phyloP scores from a whole-genome alignment of 2,888 invertebrate genomes.

The Heliconius sara region DNA sequence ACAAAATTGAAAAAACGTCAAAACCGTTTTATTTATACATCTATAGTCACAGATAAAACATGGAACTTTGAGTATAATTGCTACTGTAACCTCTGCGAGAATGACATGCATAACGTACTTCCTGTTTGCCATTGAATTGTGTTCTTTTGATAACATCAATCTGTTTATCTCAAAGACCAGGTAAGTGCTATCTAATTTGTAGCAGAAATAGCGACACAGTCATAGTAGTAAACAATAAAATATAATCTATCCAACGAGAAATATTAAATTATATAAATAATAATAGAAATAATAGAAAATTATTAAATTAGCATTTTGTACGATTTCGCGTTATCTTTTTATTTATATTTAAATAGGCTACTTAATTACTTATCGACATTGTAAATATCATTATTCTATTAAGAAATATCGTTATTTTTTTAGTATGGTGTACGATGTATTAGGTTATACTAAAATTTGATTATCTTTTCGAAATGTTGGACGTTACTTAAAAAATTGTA shows the following conservation, averaged over 20 bases:
- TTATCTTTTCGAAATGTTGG: too few relatives aligned
- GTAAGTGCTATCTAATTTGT: constrained; percentile 34
- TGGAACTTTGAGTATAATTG: constrained; percentile 35
- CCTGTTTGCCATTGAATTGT: constrained; percentile 40
- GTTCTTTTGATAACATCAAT: constrained; percentile 47
- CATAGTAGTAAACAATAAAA: constrained; percentile 12
- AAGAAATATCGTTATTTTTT: not conserved
- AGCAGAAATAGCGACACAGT: constrained; percentile 27
- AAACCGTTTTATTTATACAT: not conserved
- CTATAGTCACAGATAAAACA: constrained; percentile 1
- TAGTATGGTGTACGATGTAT: not conserved
- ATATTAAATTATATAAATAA: too few relatives aligned
- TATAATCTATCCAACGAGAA: not conserved
- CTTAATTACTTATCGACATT: not conserved
- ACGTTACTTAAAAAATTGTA: not conserved
- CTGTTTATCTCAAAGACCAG: constrained; percentile 35
- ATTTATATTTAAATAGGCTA: constrained; percentile 13
- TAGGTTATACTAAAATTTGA: not conserved
- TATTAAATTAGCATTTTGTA: not conserved
- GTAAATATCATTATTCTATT: not conserved
- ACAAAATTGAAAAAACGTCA: not conserved
- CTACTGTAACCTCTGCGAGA: constrained; percentile 46
- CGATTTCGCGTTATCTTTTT: constrained; percentile 3
- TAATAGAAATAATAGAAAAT: too few relatives aligned
- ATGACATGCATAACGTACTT: constrained; percentile 58